phyloP scores from a whole-genome alignment of 2,888 invertebrate genomes.

The Pseudanteris insignis region DNA sequence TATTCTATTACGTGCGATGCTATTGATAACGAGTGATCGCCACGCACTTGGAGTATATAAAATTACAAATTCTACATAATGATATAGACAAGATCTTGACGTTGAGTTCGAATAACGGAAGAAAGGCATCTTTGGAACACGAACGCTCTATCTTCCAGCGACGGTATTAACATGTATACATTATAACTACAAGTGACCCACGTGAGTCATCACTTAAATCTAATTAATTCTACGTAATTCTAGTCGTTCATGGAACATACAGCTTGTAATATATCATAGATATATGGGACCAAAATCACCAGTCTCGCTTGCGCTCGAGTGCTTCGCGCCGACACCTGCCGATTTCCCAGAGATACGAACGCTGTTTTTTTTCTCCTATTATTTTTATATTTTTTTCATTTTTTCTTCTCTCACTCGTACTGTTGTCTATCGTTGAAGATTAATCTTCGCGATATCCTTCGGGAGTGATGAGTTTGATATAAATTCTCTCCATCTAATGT shows the following conservation, averaged over 20 bases:
- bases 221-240: slow-evolving; percentile 50
- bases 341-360: slow-evolving; percentile 15
- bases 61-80: not conserved
- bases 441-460: not conserved
- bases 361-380: too few species aligned
- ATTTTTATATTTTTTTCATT: too few species aligned
- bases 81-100: not conserved
- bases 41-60: too few species aligned
- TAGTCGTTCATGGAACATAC: slow-evolving; percentile 94
- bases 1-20: too few species aligned
- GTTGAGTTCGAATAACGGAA: slow-evolving; percentile 14
- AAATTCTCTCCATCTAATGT: not conserved
- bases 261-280: slow-evolving; percentile 94
- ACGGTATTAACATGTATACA: slow-evolving; percentile 14
- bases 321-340: slow-evolving; percentile 39
- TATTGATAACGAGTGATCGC: too few species aligned
- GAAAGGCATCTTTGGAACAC: slow-evolving; percentile 8
- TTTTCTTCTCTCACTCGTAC: too few species aligned
- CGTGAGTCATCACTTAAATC: slow-evolving; percentile 53
- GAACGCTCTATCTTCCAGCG: slow-evolving; percentile 25
- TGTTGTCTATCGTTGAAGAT: not conserved
- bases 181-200: slow-evolving; percentile 52
- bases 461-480: not conserved
- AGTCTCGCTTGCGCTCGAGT: slow-evolving; percentile 64
- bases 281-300: slow-evolving; percentile 94